Evolutionary conservation across 2,113 vertebrate genomes (phyloP), one percentile per base, ranked within the genome.

Genomic region (Brachyhypopomus gauderio): DNA sequence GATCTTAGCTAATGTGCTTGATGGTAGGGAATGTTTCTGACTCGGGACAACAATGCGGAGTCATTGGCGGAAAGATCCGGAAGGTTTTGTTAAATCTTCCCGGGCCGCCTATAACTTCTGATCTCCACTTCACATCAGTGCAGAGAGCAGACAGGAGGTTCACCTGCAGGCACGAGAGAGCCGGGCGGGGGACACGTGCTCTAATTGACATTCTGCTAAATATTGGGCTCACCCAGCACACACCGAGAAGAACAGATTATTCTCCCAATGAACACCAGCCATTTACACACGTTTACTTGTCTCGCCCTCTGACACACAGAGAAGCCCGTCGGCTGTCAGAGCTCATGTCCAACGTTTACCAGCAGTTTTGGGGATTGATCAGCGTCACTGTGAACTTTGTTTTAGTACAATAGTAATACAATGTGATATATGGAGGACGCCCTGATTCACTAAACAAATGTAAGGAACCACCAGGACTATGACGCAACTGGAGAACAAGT

Each of bases 161-260:
- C 89, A 92, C 90, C 89, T 90, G 88, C 77, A 71, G 88, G 87
- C 89, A 88, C 30, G 79, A 85, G 85, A 90, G 87, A 74, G 87
- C 83, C 77, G 66, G 82, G 82, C 86, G 88, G 81, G 71, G 79
- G 85, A 86, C 30, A 62, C 79, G 79, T 30, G 83, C 83, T 90
- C 84, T 58, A 83, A 86, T 85, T 89, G 86, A 83, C 82, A 79
- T 77, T 76, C 84, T 76, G 79, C 79, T 81, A 82, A 64, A 80
- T 78, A 82, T 80, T 87, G 86, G 87, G 71, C 87, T 75, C 45
- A 75, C 36, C 30, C 72, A 67, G 17, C 72, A 81, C 27, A 67
- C 58, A 34, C 41, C 71, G 41, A 86, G 83, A 85, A 86, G 86
- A 77, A 56, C 79, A 88, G 88, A 81, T 88, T 85, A 83, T 88